Evolutionary conservation across 2,888 invertebrate species (phyloP), one percentile per base, ranked within the genome.

Genomic region (Vanessa cardui): DNA sequence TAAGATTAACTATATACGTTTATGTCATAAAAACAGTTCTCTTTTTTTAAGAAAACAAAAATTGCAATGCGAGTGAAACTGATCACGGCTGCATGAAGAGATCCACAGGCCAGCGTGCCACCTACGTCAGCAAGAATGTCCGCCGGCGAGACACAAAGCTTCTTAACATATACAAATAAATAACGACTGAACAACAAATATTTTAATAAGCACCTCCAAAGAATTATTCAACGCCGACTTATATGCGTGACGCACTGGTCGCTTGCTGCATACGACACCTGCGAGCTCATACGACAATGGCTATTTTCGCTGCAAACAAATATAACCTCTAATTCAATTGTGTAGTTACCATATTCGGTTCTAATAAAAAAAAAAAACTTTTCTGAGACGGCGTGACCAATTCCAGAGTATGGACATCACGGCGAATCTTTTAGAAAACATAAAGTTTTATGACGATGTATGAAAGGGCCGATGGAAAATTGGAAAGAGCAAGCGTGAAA

Each of bases 121-220:
- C 87, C 88, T 83, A 84, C 87, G 85, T 83, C 84, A 83, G 75
- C 80, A 74, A 73, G 74, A 78, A 77, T 77, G 78, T 77, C 79
- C 76, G 89, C 82, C 89, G 90, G 89, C 86, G 75, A 68, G 73
- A 71, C 83, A 87, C 89, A 91, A 90, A 91, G 90, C 82, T 80
- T 81, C 81, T 80, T 81, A 76, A 78, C 86, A 81, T 87, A 87
- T 89, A 91, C 91, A 90, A 91, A 92, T 91, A 91, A 92, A 92
- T 91, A 90, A 90, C 83, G 80, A 82, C 85, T 80, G 86, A 89
- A 92, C 90, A 90, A 91, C 92, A 92, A 92, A 92, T 92, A 92
- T 92, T 92, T 91, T 92, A 92, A 90, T 92, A 92, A 91, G 87
- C 90, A 89, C 83, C 85, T 87, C 87, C 80, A 86, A 85, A 86